These are phyloP conservation scores for Turritopsis rubra DNA, from an alignment of 30 jellyfish, hydroid and myxozoan genomes.

Conservation along the genomic window DNA sequence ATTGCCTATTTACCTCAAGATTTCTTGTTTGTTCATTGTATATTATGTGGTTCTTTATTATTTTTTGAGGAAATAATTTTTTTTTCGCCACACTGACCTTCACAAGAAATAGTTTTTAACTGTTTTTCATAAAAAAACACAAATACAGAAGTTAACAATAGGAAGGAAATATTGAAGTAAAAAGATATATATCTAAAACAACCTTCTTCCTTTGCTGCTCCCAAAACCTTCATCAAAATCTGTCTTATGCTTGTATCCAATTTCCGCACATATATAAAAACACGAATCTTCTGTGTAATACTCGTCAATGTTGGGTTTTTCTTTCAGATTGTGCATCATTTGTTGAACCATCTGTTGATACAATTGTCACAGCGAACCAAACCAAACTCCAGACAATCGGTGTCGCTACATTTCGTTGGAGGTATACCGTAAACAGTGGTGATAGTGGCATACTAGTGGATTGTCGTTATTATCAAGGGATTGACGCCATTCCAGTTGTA, in stretches of 20 bases:
- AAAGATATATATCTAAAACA: too few species aligned
- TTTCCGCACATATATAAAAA: not conserved
- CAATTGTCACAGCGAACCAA: not conserved
- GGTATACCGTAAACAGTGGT: not conserved
- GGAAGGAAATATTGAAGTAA: too few species aligned
- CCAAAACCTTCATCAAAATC: too few species aligned
- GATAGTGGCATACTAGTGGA: not conserved
- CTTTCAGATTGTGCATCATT: not conserved
- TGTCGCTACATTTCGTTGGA: not conserved
- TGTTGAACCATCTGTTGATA: not conserved
- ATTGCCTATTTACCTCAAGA: not conserved
- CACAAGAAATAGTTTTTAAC: too few species aligned
- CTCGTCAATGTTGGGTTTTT: too few species aligned
- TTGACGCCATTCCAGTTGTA: too few species aligned
- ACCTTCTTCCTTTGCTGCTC: too few species aligned
- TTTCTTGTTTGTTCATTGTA: not conserved
- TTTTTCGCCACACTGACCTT: not conserved
- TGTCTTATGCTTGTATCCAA: not conserved
- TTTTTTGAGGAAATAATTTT: not conserved
- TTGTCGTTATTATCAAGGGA: constrained; percentile 22
- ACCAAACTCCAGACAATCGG: not conserved
- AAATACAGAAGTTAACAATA: too few species aligned
- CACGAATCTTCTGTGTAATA: too few species aligned
- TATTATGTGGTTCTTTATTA: not conserved
- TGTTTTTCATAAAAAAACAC: too few species aligned